These are phyloP conservation scores for Anableps anableps DNA, from an alignment of 2,797 vertebrate genomes.

Conservation along the genomic window DNA sequence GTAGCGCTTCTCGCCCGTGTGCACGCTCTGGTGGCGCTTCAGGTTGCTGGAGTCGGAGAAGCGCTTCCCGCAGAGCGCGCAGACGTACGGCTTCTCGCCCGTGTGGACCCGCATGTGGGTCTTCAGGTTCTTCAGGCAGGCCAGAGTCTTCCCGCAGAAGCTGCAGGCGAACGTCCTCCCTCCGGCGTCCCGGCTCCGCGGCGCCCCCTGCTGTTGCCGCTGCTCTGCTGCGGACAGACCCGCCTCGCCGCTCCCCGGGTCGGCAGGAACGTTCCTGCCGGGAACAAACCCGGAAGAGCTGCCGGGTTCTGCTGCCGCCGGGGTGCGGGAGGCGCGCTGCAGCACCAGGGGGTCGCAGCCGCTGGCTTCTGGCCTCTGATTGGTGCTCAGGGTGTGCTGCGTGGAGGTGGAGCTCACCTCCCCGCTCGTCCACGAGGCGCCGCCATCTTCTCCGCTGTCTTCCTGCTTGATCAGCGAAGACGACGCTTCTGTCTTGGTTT, in stretches of 20 bases:
- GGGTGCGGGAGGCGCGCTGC: slow-evolving; percentile 42
- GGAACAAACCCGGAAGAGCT: slow-evolving; percentile 45
- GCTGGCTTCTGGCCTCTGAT: slow-evolving; percentile 36
- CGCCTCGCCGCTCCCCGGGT: slow-evolving; percentile 22
- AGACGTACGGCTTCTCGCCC: slow-evolving; percentile 80
- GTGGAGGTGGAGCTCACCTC: slow-evolving; percentile 40
- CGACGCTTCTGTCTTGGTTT: slow-evolving; percentile 20
- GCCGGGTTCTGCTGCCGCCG: slow-evolving; percentile 32
- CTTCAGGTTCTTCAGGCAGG: slow-evolving; percentile 81
- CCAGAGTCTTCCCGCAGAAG: slow-evolving; percentile 79
- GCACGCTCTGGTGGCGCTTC: slow-evolving; percentile 82
- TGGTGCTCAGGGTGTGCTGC: slow-evolving; percentile 15
- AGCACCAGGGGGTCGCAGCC: slow-evolving; percentile 44
- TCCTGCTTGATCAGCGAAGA: slow-evolving; percentile 45
- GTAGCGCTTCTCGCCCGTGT: slow-evolving; percentile 82
- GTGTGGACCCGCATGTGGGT: slow-evolving; percentile 83
- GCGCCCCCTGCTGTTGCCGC: slow-evolving; percentile 42
- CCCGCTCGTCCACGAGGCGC: slow-evolving; percentile 40
- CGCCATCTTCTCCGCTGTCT: not conserved
- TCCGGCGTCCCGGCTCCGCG: slow-evolving; percentile 25
- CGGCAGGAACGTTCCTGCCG: not conserved
- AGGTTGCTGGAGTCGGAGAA: slow-evolving; percentile 84
- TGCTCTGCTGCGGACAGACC: slow-evolving; percentile 20
- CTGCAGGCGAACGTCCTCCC: slow-evolving; percentile 71
- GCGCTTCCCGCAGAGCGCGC: slow-evolving; percentile 78